These are phyloP conservation scores for Aphodius granarius DNA, from an alignment of 2,888 invertebrate species.

Conservation along the genomic window DNA sequence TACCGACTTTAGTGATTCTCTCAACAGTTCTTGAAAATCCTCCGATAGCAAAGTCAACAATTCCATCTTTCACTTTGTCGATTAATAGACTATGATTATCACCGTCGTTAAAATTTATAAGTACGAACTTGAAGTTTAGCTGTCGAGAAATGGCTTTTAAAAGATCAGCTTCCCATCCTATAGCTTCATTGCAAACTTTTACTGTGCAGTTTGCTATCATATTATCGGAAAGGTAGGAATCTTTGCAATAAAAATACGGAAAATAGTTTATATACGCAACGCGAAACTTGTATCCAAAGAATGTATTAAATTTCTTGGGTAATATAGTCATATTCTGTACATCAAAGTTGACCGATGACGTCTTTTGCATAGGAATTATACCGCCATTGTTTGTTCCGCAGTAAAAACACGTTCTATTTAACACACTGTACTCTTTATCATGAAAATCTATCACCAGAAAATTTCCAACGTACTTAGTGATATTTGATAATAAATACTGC, in stretches of 20 bases:
- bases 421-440: not conserved
- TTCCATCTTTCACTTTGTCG: slow-evolving; percentile 16
- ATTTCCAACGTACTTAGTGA: not conserved
- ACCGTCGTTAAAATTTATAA: slow-evolving; percentile 18
- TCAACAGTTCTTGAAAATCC: slow-evolving; percentile 31
- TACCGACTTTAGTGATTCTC: slow-evolving; percentile 24
- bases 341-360: not conserved
- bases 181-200: slow-evolving; percentile 26
- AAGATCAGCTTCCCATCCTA: slow-evolving; percentile 30
- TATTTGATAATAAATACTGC: not conserved
- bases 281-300: slow-evolving; percentile 11
- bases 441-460: not conserved
- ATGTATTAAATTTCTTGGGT: not conserved
- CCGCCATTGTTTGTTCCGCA: not conserved
- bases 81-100: slow-evolving; percentile 1
- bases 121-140: slow-evolving; percentile 33
- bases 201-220: not conserved
- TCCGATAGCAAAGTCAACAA: slow-evolving; percentile 34
- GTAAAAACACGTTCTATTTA: not conserved
- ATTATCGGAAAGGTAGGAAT: not conserved
- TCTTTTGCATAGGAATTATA: not conserved
- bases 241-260: slow-evolving; percentile 32
- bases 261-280: slow-evolving; percentile 31
- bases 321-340: not conserved
- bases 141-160: slow-evolving; percentile 27